Percentiles rank a stretch among this genome's conserved stretches.
Conservation (phyloP, 2,797 vertebrate species). For the Schizopygopsis malacanthus region DNA sequence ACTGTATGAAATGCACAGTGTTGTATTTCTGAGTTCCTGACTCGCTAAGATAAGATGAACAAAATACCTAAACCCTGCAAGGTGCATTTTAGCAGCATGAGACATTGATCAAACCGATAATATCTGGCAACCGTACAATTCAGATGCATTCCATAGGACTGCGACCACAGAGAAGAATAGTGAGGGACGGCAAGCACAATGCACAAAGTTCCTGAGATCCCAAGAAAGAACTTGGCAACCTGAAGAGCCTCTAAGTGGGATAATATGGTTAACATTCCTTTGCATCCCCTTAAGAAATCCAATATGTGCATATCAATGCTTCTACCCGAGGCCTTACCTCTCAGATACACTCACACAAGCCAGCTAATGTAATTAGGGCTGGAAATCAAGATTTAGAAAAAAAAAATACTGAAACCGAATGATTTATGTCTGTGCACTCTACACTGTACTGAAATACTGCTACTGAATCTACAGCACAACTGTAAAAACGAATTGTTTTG, state of each 20-base stretch:
- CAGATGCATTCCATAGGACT: constrained; percentile 34
- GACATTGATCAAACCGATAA: constrained; percentile 34
- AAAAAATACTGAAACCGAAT: constrained; percentile 1
- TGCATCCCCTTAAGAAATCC: constrained; percentile 74
- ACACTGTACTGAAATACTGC: not conserved
- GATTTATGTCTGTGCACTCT: not conserved
- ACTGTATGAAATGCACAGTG: not conserved
- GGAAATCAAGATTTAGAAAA: not conserved
- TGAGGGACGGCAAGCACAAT: constrained; percentile 34
- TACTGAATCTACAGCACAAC: constrained; percentile 1
- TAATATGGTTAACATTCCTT: constrained; percentile 76
- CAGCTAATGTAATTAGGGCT: constrained; percentile 33
- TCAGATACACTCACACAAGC: constrained; percentile 35
- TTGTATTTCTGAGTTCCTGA: constrained; percentile 29
- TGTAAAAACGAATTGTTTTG: not conserved
- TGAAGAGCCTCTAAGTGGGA: constrained; percentile 64
- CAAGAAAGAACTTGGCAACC: constrained; percentile 70
- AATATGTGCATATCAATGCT: constrained; percentile 69
- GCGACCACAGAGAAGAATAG: constrained; percentile 24
- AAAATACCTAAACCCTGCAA: constrained; percentile 31
- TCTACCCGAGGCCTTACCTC: constrained; percentile 42
- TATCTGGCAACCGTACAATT: constrained; percentile 48
- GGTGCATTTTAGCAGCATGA: constrained; percentile 26
- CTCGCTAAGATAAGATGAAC: constrained; percentile 36
- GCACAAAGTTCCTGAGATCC: constrained; percentile 68